Conservation (phyloP, 1,140 invertebrate genomes). For the Charaxes varanes region DNA sequence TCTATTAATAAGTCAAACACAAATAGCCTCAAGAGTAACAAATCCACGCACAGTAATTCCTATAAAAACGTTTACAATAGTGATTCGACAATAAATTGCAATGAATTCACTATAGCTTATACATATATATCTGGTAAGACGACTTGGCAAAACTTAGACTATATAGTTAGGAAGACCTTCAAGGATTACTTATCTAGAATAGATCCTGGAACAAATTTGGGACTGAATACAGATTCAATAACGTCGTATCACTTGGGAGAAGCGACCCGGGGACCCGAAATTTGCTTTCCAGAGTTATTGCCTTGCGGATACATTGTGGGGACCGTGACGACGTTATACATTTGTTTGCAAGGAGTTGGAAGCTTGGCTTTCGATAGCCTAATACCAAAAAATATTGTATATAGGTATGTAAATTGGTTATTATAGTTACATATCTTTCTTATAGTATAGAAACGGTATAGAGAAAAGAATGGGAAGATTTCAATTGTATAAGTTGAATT, state of each 20-base stretch:
- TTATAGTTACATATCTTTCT: constrained; percentile 83
- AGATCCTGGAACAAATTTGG: constrained; percentile 93
- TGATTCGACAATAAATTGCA: constrained; percentile 73
- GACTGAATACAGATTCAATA: constrained; percentile 91
- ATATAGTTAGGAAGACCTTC: constrained; percentile 91
- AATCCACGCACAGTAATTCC: constrained; percentile 75
- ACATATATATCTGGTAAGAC: constrained; percentile 94
- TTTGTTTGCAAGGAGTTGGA: constrained; percentile 91
- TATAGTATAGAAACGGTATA: too few species aligned
- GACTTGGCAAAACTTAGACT: constrained; percentile 95
- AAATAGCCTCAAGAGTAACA: constrained; percentile 74
- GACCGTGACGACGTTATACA: constrained; percentile 85
- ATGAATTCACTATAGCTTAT: constrained; percentile 87
- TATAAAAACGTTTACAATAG: constrained; percentile 71
- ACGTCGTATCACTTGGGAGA: constrained; percentile 95
- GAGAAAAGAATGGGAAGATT: too few species aligned
- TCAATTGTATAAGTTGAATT: too few species aligned
- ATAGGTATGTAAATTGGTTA: constrained; percentile 77
- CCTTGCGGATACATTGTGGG: constrained; percentile 96
- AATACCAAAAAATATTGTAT: constrained; percentile 96
- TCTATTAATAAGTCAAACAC: constrained; percentile 68
- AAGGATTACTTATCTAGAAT: constrained; percentile 96
- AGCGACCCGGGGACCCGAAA: constrained; percentile 82
- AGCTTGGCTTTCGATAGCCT: constrained; percentile 96
- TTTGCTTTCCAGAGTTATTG: constrained; percentile 87